These are phyloP conservation scores for Mnemiopsis leidyi DNA, from an alignment of 37 sponge, comb jelly and placozoan genomes.

Conservation along the genomic window DNA sequence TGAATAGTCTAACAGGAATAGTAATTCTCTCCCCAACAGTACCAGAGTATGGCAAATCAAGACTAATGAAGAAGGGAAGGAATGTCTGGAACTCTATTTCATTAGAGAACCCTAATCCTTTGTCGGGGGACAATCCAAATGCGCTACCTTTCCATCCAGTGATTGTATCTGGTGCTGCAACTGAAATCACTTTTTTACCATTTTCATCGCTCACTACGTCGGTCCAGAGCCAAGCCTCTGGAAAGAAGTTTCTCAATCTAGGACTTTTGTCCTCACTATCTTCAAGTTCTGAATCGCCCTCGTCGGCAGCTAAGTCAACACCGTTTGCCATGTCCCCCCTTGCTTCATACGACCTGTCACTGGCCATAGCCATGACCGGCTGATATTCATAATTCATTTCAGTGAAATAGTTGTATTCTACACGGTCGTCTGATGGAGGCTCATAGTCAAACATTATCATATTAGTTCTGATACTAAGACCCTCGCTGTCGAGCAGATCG, in stretches of 20 bases:
- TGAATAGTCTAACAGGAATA: slow-evolving; percentile 12
- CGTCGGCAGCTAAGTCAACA: not conserved
- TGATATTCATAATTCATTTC: not conserved
- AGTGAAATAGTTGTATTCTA: not conserved
- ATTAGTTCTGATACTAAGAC: not conserved
- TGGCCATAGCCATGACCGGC: not conserved
- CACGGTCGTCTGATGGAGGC: not conserved
- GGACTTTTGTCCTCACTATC: not conserved
- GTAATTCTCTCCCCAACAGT: slow-evolving; percentile 38
- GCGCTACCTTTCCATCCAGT: slow-evolving; percentile 34
- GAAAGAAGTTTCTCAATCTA: slow-evolving; percentile 34
- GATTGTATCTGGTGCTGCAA: slow-evolving; percentile 12
- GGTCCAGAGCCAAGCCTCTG: slow-evolving; percentile 29
- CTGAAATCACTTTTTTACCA: not conserved
- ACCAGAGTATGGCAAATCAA: slow-evolving; percentile 37
- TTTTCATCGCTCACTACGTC: not conserved
- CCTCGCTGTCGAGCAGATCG: not conserved
- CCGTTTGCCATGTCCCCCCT: not conserved
- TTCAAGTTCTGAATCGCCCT: not conserved
- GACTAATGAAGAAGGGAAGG: not conserved
- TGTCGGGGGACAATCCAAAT: slow-evolving; percentile 1
- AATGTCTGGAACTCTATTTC: slow-evolving; percentile 27
- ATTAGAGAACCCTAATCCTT: slow-evolving; percentile 35
- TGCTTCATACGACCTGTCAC: not conserved
- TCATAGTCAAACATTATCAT: slow-evolving; percentile 15